Conservation (phyloP, 2,797 vertebrate genomes). For the Botia almorhae region DNA sequence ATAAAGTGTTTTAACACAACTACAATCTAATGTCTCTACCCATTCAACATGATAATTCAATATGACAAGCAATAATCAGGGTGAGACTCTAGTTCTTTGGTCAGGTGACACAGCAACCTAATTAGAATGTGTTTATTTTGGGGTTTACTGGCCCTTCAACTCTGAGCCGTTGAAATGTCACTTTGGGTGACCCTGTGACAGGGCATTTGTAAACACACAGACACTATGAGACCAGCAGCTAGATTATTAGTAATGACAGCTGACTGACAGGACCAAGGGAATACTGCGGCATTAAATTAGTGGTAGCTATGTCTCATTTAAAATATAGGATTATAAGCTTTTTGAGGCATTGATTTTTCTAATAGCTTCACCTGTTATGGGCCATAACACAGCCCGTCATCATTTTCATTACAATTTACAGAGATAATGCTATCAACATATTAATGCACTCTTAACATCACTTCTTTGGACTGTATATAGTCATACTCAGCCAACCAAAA, state of each 20-base stretch:
- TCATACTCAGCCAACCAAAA: constrained; percentile 62
- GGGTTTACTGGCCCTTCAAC: constrained; percentile 51
- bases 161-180: constrained; percentile 51
- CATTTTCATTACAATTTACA: constrained; percentile 17
- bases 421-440: constrained; percentile 58
- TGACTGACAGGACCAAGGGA: constrained; percentile 43
- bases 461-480: constrained; percentile 58
- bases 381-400: neutral
- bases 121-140: constrained; percentile 52
- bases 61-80: constrained; percentile 35
- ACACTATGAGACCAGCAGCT: constrained; percentile 25
- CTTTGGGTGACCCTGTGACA: constrained; percentile 29
- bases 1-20: neutral
- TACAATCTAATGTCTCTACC: neutral
- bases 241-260: constrained; percentile 51
- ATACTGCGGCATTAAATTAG: constrained; percentile 25
- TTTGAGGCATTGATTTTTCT: constrained; percentile 1
- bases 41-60: constrained; percentile 17
- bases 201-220: constrained; percentile 49
- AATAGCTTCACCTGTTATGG: constrained; percentile 19
- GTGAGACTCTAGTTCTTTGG: neutral
- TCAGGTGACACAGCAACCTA: constrained; percentile 39
- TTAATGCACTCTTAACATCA: constrained; percentile 60
- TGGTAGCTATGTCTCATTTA: constrained; percentile 40
- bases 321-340: constrained; percentile 13